Evolutionary conservation across 1,140 invertebrate species (phyloP).

Genomic region (Papilio polytes): DNA sequence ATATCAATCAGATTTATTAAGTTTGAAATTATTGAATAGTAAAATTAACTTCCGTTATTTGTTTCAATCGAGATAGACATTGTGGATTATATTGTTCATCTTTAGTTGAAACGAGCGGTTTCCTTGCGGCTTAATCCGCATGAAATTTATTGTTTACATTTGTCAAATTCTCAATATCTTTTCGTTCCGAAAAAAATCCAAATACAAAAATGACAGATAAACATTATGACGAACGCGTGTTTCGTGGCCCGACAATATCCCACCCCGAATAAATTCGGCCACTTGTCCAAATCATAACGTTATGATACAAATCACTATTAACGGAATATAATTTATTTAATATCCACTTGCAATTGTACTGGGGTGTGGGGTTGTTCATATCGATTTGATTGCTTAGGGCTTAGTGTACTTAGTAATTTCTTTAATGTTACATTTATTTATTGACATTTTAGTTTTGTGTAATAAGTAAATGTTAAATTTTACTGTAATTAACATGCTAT

Average conservation of each 20-base stretch:
- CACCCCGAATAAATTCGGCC: constrained; percentile 68
- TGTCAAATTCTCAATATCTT: background rate
- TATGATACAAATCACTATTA: constrained; percentile 81
- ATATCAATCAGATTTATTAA: too few relatives aligned
- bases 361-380: constrained; percentile 42
- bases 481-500: too few relatives aligned
- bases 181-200: background rate
- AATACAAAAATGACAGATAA: background rate
- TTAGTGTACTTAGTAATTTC: constrained; percentile 1
- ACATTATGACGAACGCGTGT: constrained; percentile 33
- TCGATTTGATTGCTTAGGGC: constrained; percentile 18
- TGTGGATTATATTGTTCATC: too few relatives aligned
- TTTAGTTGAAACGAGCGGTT: too few relatives aligned
- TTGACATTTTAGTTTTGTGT: background rate
- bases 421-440: constrained; percentile 14
- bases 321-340: constrained; percentile 80
- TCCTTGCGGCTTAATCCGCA: too few relatives aligned
- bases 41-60: too few relatives aligned
- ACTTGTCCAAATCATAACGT: constrained; percentile 81
- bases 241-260: constrained; percentile 45
- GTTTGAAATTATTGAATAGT: too few relatives aligned
- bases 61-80: too few relatives aligned
- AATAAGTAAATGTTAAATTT: too few relatives aligned
- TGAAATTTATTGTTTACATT: too few relatives aligned
- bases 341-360: constrained; percentile 68